These are phyloP conservation scores for Netelia inedita DNA, from an alignment of 2,888 invertebrate species.

Conservation along the genomic window DNA sequence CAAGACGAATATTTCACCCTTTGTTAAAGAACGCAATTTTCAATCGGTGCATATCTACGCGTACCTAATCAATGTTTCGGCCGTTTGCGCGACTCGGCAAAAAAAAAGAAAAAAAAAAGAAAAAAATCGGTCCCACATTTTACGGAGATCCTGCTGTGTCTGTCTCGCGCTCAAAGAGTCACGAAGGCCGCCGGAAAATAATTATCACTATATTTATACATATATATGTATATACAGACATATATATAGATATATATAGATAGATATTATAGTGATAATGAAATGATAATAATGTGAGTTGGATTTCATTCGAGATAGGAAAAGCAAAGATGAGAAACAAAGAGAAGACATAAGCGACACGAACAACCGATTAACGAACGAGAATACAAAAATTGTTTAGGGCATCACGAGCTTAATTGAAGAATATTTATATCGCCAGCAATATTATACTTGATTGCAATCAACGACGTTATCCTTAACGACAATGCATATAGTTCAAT, in stretches of 20 bases:
- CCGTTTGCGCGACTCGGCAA: conserved; percentile 23
- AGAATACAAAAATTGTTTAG: conserved; percentile 1
- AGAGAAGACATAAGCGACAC: background rate
- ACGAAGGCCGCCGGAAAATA: conserved; percentile 17
- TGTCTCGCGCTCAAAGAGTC: conserved; percentile 22
- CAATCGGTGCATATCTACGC: conserved; percentile 69
- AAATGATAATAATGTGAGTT: conserved; percentile 42
- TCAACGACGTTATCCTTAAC: background rate
- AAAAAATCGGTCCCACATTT: conserved; percentile 1
- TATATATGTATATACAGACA: background rate
- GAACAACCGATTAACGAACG: conserved; percentile 5
- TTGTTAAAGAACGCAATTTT: conserved; percentile 48
- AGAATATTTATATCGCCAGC: conserved; percentile 7
- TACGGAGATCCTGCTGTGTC: background rate
- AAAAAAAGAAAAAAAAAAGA: background rate
- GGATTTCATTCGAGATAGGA: background rate
- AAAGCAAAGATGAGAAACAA: background rate
- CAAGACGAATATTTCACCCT: conserved; percentile 41
- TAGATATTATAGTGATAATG: background rate
- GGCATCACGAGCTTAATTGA: conserved; percentile 19
- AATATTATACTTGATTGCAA: conserved; percentile 13
- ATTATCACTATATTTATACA: conserved; percentile 24
- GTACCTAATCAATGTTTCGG: conserved; percentile 62
- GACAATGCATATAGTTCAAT: background rate
- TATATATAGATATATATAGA: too few relatives aligned